Evolutionary conservation across 35 echinoderm and acorn worm genomes (phyloP), one percentile per base, ranked within the genome.

Genomic region (Hemicentrotus pulcherrimus): DNA sequence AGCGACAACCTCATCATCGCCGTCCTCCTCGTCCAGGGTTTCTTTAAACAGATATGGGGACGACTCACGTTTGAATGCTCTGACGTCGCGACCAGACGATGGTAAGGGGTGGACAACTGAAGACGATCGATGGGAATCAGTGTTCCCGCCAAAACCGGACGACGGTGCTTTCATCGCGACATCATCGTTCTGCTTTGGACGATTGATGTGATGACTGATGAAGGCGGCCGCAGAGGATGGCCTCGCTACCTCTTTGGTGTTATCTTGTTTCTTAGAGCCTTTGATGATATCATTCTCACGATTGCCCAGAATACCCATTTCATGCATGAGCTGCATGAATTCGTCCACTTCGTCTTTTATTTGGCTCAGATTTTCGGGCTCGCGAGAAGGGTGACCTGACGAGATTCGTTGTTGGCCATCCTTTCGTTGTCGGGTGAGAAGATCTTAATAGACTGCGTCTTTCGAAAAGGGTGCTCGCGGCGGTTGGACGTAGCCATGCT

Each of bases 361-460:
- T 92, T 46, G 18, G 14, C 31, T 22, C 45, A 13, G 18, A 9
- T 48, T 31, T 12, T 48, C 14, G 91, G 91, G 28, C 7, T 16
- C 7, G 41, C 28, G 14, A 15, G 31, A 32, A 0, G 2, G 87
- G 31, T 89, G 31, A 89, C 87, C 87, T 15, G 15, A 2, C n/a
- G 0, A 4, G 1, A 30, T 19, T 30, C 15, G n/a, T 19, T 31
- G 31, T 15, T 22, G 91, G 24, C 48, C 91, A 92, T 92, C 48
- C n/a, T 92, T 92, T 28, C 47, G 12, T 28, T 92, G 45, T 31
- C 91, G 91, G 11, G 91, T 92, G 12, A 92, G 91, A 14, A 92
- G 48, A 35, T 89, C 31, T 31, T 55, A 6, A 15, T 92, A 55
- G 24, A 48, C 91, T 48, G 31, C 14, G 13, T 92, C 47, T 92